Percentiles rank a stretch among this genome's conserved stretches.
These are phyloP conservation scores for Spongilla lacustris DNA, from an alignment of 37 sponge, comb jelly and placozoan species.

Conservation along the genomic window DNA sequence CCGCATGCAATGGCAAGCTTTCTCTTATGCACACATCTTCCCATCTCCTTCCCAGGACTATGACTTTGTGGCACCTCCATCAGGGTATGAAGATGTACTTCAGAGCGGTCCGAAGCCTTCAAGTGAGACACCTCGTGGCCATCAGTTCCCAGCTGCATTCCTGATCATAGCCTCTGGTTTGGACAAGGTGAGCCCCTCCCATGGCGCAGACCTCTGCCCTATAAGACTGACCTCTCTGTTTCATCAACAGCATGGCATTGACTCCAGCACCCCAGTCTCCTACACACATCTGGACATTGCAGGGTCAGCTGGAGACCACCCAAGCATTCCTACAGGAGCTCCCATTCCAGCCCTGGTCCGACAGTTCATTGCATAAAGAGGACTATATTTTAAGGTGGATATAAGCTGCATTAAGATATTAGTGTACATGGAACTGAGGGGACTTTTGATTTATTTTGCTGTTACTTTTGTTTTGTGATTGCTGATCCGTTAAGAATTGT, in stretches of 20 bases:
- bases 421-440: too few species aligned
- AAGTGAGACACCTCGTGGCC: slow-evolving; percentile 47
- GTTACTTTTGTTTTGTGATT: too few species aligned
- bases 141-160: slow-evolving; percentile 71
- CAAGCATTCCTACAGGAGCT: slow-evolving; percentile 34
- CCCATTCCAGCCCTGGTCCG: slow-evolving; percentile 40
- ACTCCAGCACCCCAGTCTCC: not conserved
- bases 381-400: not conserved
- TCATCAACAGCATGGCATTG: not conserved
- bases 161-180: slow-evolving; percentile 26
- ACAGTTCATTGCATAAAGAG: slow-evolving; percentile 12
- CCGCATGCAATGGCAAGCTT: not conserved
- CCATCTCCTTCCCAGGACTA: slow-evolving; percentile 30
- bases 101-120: slow-evolving; percentile 56
- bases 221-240: not conserved
- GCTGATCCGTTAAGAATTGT: too few species aligned
- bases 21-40: not conserved
- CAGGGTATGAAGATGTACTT: slow-evolving; percentile 56
- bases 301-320: slow-evolving; percentile 54
- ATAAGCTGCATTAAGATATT: too few species aligned
- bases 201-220: slow-evolving; percentile 6
- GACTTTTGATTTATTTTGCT: too few species aligned
- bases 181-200: slow-evolving; percentile 22
- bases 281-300: not conserved
- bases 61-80: slow-evolving; percentile 39